Conservation (phyloP, 2,113 vertebrate genomes). For the Microcebus tavaratra region DNA sequence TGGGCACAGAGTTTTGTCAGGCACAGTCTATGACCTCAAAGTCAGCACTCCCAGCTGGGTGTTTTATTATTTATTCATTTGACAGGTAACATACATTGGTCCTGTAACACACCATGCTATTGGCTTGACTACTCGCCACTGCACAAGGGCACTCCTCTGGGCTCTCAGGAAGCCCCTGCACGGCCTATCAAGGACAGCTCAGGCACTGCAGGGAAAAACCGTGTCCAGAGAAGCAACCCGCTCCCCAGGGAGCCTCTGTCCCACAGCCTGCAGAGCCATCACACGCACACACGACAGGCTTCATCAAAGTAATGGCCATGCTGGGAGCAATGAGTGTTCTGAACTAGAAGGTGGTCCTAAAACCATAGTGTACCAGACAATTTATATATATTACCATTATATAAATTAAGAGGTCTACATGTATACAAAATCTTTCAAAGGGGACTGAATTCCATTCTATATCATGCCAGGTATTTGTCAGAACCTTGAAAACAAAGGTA, state of each 20-base stretch:
- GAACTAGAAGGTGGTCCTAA: neutral
- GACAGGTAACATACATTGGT: conserved; percentile 47
- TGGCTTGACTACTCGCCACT: neutral
- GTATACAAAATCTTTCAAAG: conserved; percentile 59
- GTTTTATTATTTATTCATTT: conserved; percentile 72
- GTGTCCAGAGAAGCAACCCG: neutral
- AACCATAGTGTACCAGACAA: neutral
- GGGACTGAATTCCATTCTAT: conserved; percentile 20
- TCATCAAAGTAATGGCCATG: neutral
- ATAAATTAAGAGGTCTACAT: conserved; percentile 67
- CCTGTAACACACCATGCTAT: conserved; percentile 4
- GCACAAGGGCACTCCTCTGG: neutral
- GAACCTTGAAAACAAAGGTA: conserved; percentile 3
- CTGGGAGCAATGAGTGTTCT: neutral
- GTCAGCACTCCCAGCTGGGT: neutral
- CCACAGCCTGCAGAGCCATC: neutral
- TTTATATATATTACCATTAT: conserved; percentile 57
- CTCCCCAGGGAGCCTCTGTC: neutral
- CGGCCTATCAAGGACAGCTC: neutral
- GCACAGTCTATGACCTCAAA: neutral
- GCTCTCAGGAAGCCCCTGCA: neutral
- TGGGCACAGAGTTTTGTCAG: neutral
- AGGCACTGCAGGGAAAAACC: neutral
- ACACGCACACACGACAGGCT: neutral
- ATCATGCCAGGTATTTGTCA: conserved; percentile 55